Evolutionary conservation across 2,797 vertebrate genomes (phyloP), one percentile per base, ranked within the genome.

Genomic region (Gallinago nigripennis): DNA sequence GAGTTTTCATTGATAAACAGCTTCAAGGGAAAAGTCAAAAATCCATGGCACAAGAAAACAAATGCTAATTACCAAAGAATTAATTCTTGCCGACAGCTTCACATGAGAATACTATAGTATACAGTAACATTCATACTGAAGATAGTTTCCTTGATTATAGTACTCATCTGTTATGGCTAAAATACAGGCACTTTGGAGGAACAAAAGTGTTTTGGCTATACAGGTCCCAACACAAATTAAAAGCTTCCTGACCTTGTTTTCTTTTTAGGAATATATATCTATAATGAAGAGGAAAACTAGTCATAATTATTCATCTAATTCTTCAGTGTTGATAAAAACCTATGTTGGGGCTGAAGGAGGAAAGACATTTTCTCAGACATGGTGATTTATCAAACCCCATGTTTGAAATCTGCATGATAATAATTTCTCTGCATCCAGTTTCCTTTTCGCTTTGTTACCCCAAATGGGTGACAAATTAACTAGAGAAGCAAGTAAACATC

Each of bases 1-100:
- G 58, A 82, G 35, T 82, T 92, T 94, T 91, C 58, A 54, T 43
- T 91, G 75, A 89, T 88, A 82, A 94, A 82, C 33, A 89, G 58
- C 90, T 83, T 90, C 31, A 46, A 92, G 84, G 43, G 64, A 89
- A 75, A 92, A 87, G 75, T 43, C 54, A 72, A 86, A 84, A 93
- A 76, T 79, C 81, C 81, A 37, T 33, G 43, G 70, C 63, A 79
- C 28, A 51, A 82, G 68, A 41, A 93, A 93, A 89, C 27, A 58
- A 80, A 84, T 86, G 39, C n/a, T 90, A 82, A 82, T 88, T 92
- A 69, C 70, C 88, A 70, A 75, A 88, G 46, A 84, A 93, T 71
- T 85, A 11, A 50, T 88, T 88, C 50, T 53, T 64, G 21, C 57
- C 71, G 37, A 58, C 41, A 79, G 3, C 21, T 78, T 90, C 45